Conservation (phyloP, 1,140 invertebrate genomes). For the Oscheius sp. region DNA sequence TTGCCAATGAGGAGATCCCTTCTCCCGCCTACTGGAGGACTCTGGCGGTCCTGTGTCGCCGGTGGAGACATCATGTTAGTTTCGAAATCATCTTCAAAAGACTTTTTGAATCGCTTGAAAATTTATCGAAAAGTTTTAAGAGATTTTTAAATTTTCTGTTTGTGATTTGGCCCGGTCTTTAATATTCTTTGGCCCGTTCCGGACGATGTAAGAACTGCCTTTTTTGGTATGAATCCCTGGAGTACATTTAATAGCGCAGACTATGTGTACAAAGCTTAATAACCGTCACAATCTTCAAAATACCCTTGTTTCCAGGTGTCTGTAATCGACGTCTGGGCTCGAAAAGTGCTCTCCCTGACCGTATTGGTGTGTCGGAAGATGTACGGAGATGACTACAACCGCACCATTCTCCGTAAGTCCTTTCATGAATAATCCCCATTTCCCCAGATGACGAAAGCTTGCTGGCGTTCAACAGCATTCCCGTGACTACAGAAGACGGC, state of each 20-base stretch:
- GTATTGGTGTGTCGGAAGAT: slow-evolving; percentile 46
- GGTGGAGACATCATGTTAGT: slow-evolving; percentile 53
- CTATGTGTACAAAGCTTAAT: too few species aligned
- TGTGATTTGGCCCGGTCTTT: too few species aligned
- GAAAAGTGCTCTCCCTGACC: slow-evolving; percentile 49
- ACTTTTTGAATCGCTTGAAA: neutral
- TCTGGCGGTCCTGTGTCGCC: slow-evolving; percentile 37
- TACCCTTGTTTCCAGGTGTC: slow-evolving; percentile 50
- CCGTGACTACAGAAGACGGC: slow-evolving; percentile 20
- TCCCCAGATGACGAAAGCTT: slow-evolving; percentile 25
- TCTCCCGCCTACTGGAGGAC: slow-evolving; percentile 57
- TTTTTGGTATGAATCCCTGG: too few species aligned
- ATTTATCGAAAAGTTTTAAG: neutral
- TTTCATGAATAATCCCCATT: slow-evolving; percentile 4
- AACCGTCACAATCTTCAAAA: too few species aligned
- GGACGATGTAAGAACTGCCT: too few species aligned
- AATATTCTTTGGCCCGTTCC: too few species aligned
- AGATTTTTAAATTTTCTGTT: too few species aligned
- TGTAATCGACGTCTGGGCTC: slow-evolving; percentile 56
- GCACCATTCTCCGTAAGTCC: slow-evolving; percentile 44
- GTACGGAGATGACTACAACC: slow-evolving; percentile 46
- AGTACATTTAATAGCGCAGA: too few species aligned
- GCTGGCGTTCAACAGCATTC: neutral
- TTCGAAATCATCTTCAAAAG: neutral
- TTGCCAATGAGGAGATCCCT: slow-evolving; percentile 48